A percentile compares a stretch with the other conserved stretches of the same genome.
Conservation (phyloP, 2,888 invertebrate genomes). For the Meliscaeva auricollis region DNA sequence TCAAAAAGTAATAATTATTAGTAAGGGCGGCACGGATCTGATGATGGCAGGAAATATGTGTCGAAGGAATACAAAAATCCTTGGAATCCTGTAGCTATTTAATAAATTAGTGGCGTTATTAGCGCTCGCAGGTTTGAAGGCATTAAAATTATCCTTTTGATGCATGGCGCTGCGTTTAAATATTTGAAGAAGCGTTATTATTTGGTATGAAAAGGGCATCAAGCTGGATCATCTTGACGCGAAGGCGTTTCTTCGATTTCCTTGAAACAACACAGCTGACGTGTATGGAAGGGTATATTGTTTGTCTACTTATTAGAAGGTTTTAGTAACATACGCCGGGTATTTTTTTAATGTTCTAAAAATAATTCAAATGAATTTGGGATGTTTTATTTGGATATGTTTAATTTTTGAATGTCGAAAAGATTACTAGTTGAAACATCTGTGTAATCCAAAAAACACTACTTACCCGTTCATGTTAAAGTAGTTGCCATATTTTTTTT, state of each 20-base stretch:
- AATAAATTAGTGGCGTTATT: constrained; percentile 73
- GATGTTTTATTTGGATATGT: no score
- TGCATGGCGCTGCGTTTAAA: constrained; percentile 50
- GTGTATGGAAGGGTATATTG: constrained; percentile 27
- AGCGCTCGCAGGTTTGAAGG: constrained; percentile 32
- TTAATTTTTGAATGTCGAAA: no score
- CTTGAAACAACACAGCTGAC: constrained; percentile 63
- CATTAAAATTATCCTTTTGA: constrained; percentile 44
- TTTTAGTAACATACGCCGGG: constrained; percentile 5
- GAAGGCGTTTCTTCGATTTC: constrained; percentile 61
- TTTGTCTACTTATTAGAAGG: constrained; percentile 18
- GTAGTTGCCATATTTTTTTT: no score
- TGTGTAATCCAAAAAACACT: no score
- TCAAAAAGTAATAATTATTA: constrained; percentile 49
- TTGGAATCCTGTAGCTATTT: constrained; percentile 52
- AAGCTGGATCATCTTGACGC: constrained; percentile 48
- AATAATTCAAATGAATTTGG: no score
- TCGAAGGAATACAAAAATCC: constrained; percentile 44
- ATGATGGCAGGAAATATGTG: constrained; percentile 63
- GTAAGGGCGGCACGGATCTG: constrained; percentile 62
- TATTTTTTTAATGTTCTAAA: no score
- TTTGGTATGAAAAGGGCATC: constrained; percentile 13
- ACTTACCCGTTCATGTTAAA: no score
- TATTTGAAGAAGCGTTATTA: constrained; percentile 64
- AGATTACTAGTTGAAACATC: no score